A percentile compares a stretch with the other conserved stretches of the same genome.
phyloP scores from a whole-genome alignment of 2,888 invertebrate species.

The Rotaria socialis region DNA sequence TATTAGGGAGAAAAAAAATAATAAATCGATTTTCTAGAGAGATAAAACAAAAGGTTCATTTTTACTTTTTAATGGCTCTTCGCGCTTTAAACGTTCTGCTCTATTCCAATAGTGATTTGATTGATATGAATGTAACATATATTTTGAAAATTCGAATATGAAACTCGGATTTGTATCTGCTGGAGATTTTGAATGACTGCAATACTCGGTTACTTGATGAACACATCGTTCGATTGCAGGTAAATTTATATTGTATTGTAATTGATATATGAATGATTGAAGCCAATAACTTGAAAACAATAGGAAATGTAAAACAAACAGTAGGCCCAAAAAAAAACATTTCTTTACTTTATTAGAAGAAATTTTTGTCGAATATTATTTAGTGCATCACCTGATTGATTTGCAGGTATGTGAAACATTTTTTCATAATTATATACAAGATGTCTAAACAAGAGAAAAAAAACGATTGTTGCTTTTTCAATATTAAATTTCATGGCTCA shows the following conservation, averaged over 20 bases:
- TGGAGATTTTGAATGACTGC: not conserved
- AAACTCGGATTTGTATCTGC: not conserved
- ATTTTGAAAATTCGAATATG: conserved; percentile 13
- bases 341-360: not conserved
- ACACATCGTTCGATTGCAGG: not conserved
- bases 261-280: not conserved
- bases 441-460: not conserved
- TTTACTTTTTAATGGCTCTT: not conserved
- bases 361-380: not conserved
- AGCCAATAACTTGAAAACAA: not conserved
- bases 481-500: not conserved
- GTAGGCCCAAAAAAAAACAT: not conserved
- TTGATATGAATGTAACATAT: not conserved
- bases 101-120: not conserved
- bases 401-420: not conserved
- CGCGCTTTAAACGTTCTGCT: not conserved
- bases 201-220: not conserved
- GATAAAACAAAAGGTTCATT: not conserved
- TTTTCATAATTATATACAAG: not conserved
- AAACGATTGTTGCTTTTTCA: not conserved
- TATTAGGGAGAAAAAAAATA: not conserved
- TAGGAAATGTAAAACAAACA: too few relatives aligned
- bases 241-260: not conserved
- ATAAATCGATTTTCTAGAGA: not conserved
- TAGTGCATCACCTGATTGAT: not conserved